phyloP scores from a whole-genome alignment of 1,140 invertebrate species.

The Xylocopa sonorina region DNA sequence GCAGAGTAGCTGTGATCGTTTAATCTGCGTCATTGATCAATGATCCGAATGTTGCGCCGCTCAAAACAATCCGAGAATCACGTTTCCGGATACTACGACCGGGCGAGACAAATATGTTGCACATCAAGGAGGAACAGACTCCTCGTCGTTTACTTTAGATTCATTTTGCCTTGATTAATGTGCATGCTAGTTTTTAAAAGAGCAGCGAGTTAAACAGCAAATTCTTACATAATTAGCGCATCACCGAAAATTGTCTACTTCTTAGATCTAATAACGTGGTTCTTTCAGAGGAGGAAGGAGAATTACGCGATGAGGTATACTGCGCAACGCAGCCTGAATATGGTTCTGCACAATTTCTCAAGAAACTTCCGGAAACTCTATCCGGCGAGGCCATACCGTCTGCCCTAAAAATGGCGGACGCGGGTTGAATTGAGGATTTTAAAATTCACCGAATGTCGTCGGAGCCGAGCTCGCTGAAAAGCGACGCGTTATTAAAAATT shows the following conservation, averaged over 20 bases:
- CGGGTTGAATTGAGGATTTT: neutral
- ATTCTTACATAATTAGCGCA: no score
- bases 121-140: neutral
- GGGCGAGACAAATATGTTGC: neutral
- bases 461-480: neutral
- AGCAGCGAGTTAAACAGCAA: no score
- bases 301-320: no score
- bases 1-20: neutral
- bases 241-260: no score
- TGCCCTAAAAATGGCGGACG: neutral
- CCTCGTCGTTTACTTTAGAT: no score
- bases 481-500: slow-evolving; percentile 34
- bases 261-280: no score
- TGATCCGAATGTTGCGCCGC: neutral
- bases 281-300: no score
- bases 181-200: no score
- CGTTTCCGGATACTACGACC: neutral
- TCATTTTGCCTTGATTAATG: no score
- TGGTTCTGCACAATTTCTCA: no score
- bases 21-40: slow-evolving; percentile 45
- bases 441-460: slow-evolving; percentile 11
- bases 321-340: no score
- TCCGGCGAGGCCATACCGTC: neutral
- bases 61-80: slow-evolving; percentile 35
- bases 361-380: neutral